Conservation (phyloP, 2,888 invertebrate species). For the Metalampra italica region DNA sequence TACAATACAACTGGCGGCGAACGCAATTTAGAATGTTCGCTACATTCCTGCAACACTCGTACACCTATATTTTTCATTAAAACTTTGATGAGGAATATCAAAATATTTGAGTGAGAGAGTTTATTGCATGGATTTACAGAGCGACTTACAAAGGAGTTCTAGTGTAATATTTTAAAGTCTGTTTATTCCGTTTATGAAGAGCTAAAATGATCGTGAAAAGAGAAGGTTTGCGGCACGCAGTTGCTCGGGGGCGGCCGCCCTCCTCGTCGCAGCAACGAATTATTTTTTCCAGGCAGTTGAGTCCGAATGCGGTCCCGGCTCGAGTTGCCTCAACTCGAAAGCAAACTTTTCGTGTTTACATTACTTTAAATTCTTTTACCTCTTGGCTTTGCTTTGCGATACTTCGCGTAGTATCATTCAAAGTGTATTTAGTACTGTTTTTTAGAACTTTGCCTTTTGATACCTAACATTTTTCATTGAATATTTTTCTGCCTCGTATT, state of each 20-base stretch:
- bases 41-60: not conserved
- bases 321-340: conserved; percentile 68
- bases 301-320: conserved; percentile 71
- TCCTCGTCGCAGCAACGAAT: conserved; percentile 58
- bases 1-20: conserved; percentile 25
- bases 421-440: conserved; percentile 44
- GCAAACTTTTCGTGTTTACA: conserved; percentile 74
- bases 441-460: conserved; percentile 33
- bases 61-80: conserved; percentile 33
- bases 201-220: conserved; percentile 47
- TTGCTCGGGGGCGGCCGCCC: conserved; percentile 12
- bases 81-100: conserved; percentile 31
- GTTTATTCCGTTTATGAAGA: conserved; percentile 47
- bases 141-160: conserved; percentile 23
- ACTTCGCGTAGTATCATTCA: conserved; percentile 58
- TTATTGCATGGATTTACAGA: conserved; percentile 25
- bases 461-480: not conserved
- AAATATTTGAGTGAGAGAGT: conserved; percentile 23
- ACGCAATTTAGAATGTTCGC: not conserved
- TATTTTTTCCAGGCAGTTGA: conserved; percentile 76
- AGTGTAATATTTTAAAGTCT: conserved; percentile 41
- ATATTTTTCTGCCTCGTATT: conserved; percentile 6
- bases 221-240: conserved; percentile 25
- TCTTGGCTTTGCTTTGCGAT: conserved; percentile 60
- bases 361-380: conserved; percentile 71